Conservation (phyloP, 2,113 vertebrate genomes). For the Pelodiscus sinensis region DNA sequence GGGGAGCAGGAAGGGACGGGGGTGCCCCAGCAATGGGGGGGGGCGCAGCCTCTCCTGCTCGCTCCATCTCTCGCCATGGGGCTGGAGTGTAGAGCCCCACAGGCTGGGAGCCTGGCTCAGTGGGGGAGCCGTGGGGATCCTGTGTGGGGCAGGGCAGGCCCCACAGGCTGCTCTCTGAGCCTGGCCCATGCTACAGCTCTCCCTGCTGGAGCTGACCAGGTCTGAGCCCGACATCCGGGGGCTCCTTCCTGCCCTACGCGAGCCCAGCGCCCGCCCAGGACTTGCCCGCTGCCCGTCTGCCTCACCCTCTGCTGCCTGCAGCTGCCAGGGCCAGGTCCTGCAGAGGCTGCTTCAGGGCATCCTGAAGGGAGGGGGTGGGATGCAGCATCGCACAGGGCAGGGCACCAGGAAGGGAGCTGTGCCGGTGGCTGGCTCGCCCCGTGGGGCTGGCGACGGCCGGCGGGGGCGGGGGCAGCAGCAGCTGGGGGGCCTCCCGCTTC, state of each 20-base stretch:
- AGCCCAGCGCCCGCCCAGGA: background rate
- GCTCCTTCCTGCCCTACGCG: background rate
- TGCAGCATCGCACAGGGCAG: background rate
- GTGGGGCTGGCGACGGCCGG: too few species aligned
- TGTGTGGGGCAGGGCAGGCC: background rate
- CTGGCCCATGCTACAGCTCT: background rate
- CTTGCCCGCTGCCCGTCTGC: background rate
- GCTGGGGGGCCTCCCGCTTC: too few species aligned
- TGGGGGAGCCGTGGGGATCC: background rate
- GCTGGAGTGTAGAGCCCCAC: background rate
- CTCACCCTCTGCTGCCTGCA: background rate
- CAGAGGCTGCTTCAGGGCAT: background rate
- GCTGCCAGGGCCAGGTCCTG: background rate
- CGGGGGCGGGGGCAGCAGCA: too few species aligned
- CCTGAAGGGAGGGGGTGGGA: too few species aligned
- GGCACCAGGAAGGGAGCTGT: too few species aligned
- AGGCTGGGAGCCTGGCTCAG: background rate
- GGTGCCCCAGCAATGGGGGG: too few species aligned
- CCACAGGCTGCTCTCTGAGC: background rate
- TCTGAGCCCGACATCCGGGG: background rate
- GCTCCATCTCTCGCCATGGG: too few species aligned
- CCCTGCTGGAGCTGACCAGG: too few species aligned
- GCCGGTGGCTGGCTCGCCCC: too few species aligned
- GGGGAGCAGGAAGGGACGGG: too few species aligned
- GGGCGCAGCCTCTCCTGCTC: too few species aligned